Percentiles rank a stretch among this genome's conserved stretches.
phyloP scores from a whole-genome alignment of 2,113 vertebrate genomes.

The Oceanites oceanicus region DNA sequence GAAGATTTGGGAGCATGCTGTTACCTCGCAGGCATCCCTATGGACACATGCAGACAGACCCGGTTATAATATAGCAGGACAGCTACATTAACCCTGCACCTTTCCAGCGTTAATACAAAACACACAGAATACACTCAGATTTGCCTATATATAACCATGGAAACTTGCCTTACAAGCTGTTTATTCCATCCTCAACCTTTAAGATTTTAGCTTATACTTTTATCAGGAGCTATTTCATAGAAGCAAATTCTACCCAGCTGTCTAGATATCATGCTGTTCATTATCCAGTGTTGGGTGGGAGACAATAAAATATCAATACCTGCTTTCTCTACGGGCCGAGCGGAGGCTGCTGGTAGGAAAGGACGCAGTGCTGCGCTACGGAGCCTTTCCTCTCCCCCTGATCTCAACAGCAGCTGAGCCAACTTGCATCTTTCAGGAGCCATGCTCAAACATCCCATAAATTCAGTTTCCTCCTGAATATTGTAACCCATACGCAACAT shows the following conservation, averaged over 20 bases:
- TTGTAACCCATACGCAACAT: rapidly evolving
- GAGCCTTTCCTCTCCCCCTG: background rate
- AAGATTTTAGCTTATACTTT: background rate
- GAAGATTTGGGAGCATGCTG: background rate
- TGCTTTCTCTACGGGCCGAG: background rate
- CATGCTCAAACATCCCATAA: background rate
- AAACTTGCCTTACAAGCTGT: background rate
- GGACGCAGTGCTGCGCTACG: background rate
- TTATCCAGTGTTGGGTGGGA: background rate
- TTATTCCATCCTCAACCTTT: background rate
- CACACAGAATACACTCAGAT: background rate
- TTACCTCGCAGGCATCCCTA: background rate
- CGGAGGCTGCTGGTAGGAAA: background rate
- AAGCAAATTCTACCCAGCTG: background rate
- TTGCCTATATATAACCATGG: background rate
- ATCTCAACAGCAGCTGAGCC: background rate
- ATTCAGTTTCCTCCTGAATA: background rate
- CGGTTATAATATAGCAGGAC: background rate
- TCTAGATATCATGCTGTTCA: background rate
- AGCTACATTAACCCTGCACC: background rate
- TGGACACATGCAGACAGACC: background rate
- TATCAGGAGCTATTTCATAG: background rate
- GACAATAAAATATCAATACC: background rate
- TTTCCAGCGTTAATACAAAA: background rate
- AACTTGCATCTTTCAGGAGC: background rate